These are phyloP conservation scores for Ormia ochracea DNA, from an alignment of 2,888 invertebrate genomes.

Conservation along the genomic window DNA sequence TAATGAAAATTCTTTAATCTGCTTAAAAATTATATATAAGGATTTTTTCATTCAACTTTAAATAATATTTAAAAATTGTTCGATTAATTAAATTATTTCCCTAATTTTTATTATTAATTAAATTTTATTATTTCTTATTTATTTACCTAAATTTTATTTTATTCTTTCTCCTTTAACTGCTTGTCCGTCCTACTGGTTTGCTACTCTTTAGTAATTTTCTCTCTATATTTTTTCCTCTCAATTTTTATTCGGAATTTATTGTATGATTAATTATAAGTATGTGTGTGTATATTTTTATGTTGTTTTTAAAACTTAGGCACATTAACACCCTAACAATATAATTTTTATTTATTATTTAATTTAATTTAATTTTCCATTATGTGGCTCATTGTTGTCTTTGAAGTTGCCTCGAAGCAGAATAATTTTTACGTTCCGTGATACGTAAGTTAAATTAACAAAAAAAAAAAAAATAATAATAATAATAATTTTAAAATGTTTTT, in stretches of 20 bases:
- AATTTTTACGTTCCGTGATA: too few species aligned
- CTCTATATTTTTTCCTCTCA: conserved; percentile 20
- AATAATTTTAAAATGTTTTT: too few species aligned
- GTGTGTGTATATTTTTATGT: conserved; percentile 56
- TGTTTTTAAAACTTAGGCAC: conserved; percentile 61
- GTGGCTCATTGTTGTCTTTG: background rate
- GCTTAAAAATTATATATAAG: too few species aligned
- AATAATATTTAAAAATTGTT: background rate
- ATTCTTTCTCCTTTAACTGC: conserved; percentile 4
- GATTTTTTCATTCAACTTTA: too few species aligned
- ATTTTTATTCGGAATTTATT: conserved; percentile 1
- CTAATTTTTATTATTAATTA: background rate
- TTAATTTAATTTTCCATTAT: conserved; percentile 4
- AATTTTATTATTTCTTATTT: background rate
- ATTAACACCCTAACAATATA: conserved; percentile 63
- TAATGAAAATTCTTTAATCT: too few species aligned
- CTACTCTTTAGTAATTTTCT: background rate
- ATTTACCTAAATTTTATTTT: conserved; percentile 11
- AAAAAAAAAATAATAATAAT: background rate
- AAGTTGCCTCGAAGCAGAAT: background rate
- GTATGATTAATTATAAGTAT: conserved; percentile 21
- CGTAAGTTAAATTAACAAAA: too few species aligned
- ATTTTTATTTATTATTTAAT: conserved; percentile 33
- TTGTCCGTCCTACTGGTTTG: background rate
- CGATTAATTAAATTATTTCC: background rate